These are phyloP conservation scores for Pandemis heparana DNA, from an alignment of 2,888 invertebrate species.

Conservation along the genomic window DNA sequence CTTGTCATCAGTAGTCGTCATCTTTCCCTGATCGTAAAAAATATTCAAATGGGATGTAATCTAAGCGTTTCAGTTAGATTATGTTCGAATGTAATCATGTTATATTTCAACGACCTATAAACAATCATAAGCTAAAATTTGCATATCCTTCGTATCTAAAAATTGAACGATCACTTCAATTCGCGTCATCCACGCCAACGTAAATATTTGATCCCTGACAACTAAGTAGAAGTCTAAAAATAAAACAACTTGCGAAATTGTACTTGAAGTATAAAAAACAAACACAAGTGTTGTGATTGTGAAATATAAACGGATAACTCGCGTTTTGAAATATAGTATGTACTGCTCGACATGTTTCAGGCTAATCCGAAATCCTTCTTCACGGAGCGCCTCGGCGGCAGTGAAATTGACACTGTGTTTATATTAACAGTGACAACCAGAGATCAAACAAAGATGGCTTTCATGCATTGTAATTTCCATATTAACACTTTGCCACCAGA, in stretches of 20 bases:
- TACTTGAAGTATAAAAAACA: not conserved
- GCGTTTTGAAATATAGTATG: too few relatives aligned
- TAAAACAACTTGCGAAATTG: slow-evolving; percentile 13
- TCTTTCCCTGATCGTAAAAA: not conserved
- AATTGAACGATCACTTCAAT: slow-evolving; percentile 26
- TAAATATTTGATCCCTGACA: slow-evolving; percentile 26
- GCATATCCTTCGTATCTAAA: slow-evolving; percentile 9
- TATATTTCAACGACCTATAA: slow-evolving; percentile 1
- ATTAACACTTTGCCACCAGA: not conserved
- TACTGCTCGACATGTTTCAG: too few relatives aligned
- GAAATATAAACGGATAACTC: too few relatives aligned
- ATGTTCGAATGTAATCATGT: not conserved
- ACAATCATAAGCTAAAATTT: slow-evolving; percentile 29
- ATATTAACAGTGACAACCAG: not conserved
- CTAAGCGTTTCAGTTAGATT: not conserved
- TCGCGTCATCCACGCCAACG: slow-evolving; percentile 13
- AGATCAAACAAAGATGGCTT: not conserved
- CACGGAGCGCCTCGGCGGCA: too few relatives aligned
- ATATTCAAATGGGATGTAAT: not conserved
- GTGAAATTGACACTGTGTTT: too few relatives aligned
- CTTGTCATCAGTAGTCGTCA: too few relatives aligned
- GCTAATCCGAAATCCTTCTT: too few relatives aligned
- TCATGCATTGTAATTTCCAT: slow-evolving; percentile 11
- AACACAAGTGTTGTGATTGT: not conserved
- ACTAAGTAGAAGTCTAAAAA: slow-evolving; percentile 20